Base-by-base conservation (phyloP, 2,888 invertebrate genomes). In the Andrena haemorrhoa region DNA sequence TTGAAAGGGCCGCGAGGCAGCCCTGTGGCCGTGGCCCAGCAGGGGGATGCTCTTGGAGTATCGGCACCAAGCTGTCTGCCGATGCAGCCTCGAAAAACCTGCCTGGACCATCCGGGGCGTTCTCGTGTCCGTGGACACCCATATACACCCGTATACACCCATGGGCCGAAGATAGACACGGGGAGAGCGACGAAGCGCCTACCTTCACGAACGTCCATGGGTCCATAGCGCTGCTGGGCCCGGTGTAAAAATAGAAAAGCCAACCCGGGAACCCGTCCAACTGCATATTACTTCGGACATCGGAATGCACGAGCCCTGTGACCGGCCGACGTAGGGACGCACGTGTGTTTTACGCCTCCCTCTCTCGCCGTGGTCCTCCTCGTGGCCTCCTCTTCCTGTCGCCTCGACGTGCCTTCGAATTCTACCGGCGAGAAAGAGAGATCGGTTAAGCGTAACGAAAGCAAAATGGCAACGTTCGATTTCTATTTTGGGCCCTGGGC, bases 21-120 rank as follows among this genome's bases (percentile, higher is more conserved):
- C 83, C 75, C 76, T 75, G 81, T 66, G 89, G 88, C 87, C 76
- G 79, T 82, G 71, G 80, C 91, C 68, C 91, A 91, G 91, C 92
- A 84, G 91, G 92, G 92, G 90, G 88, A 86, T 75, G 80, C 78
- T 66, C 68, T 70, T 41, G 51, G 26, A 51, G 80, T 79, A 65
- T 81, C 85, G 92, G 92, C 92, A 92, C 92, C 92, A 92, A 82
- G 91, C 92, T 92, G 92, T 92, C 92, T 92, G 90, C 90, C 86
- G 78, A 76, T 63, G 84, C 81, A 83, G 81, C 82, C 85, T 78
- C 83, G 85, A 85, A 85, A 78, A 88, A 86, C 80, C 82, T 81
- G 79, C 72, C 77, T 10, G 60, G 65, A 61, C 71, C 68, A 64
- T 75, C 81, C 78, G 78, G 78, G 75, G 77, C 84, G 82, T 83